Conservation (phyloP, 2,113 vertebrate species). For the Carassius carassius region DNA sequence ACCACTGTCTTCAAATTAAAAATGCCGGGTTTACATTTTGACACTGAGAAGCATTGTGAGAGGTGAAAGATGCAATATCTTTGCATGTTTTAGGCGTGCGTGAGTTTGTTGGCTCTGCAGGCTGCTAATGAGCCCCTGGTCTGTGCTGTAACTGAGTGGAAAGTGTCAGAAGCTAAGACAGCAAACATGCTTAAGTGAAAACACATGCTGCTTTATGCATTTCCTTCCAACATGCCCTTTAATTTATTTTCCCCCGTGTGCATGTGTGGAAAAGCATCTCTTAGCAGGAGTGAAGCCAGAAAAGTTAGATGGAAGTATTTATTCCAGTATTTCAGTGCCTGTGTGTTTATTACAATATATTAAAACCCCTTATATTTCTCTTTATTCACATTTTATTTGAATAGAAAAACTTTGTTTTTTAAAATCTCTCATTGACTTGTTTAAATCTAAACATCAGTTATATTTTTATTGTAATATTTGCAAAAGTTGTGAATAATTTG, state of each 20-base stretch:
- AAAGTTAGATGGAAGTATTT: background rate
- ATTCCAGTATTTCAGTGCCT: background rate
- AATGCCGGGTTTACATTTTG: background rate
- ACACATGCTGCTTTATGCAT: slow-evolving; percentile 39
- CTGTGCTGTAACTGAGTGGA: slow-evolving; percentile 30
- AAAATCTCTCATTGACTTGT: background rate
- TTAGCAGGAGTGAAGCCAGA: background rate
- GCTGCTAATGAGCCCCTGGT: slow-evolving; percentile 16
- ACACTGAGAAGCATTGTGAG: background rate
- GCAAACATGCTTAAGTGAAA: slow-evolving; percentile 49
- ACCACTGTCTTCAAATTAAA: background rate
- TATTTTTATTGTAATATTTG: background rate
- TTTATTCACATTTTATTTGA: background rate
- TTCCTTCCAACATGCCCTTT: slow-evolving; percentile 44
- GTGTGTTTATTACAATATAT: background rate
- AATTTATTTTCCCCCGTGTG: slow-evolving; percentile 19
- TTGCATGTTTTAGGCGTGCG: background rate
- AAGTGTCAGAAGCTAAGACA: slow-evolving; percentile 32
- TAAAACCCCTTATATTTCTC: background rate
- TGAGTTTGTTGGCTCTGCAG: background rate
- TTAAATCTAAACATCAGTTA: background rate
- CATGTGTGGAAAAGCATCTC: slow-evolving; percentile 24
- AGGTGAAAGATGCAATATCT: background rate
- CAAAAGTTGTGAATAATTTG: background rate
- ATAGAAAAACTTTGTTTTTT: background rate